Evolutionary conservation across 2,888 invertebrate genomes (phyloP), one percentile per base, ranked within the genome.

Genomic region (Drosophila birchii): DNA sequence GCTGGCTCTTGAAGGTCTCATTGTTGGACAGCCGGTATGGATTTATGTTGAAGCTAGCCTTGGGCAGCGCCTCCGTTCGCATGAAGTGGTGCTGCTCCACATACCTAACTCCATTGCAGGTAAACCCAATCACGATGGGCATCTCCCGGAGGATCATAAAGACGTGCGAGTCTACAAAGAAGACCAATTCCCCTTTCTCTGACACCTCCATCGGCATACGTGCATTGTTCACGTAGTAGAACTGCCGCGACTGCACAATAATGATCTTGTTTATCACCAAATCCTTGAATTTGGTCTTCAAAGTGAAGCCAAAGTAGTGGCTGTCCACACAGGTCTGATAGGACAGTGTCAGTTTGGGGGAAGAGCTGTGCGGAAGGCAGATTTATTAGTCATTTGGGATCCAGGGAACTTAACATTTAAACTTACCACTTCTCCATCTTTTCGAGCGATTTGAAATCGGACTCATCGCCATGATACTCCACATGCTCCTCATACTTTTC

Each of bases 31-130:
- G 39, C 16, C 85, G 78, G 63, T 80, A 79, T 0, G 91, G 87
- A 67, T 85, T 89, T 1, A 88, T 76, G 51, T 82, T 72, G 39
- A 91, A 86, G 26, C 71, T 55, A 18, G 83, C 81, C 71, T 78
- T 79, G 0, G 91, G 91, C 60, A 91, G 79, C 2, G 83, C 81
- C 26, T 86, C 81, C 14, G 79, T 78, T 16, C 83, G 89, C 88
- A 91, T 79, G 64, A 92, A 92, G 75, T 92, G 91, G 81, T 92
- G 91, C 60, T 92, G 90, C 53, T 92, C 92, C 26, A 91, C 75
- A 70, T 79, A 82, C 49, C 85, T 81, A 6, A 53, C 26, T 0
- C 77, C 66, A 16, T 64, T 45, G 5, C 78, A 75, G 36, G 76
- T 69, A 26, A 69, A 91, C 16, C 90, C 80, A 56, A 92, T 78